Conservation (phyloP, 2,113 vertebrate species). For the Grus americana region DNA sequence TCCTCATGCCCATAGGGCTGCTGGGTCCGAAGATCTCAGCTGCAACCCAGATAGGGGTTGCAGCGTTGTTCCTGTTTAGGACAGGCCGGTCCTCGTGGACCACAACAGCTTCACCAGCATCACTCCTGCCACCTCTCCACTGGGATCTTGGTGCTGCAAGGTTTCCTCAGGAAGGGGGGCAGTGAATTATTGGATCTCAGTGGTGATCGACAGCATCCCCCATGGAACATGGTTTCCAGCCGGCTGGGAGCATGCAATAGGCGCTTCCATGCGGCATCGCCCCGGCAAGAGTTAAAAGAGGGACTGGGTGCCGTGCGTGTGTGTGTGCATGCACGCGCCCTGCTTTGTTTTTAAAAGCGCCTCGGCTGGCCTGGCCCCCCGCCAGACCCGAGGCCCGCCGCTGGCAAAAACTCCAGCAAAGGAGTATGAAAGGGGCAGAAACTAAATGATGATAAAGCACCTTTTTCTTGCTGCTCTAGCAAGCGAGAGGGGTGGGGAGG, state of each 20-base stretch:
- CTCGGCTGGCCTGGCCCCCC: slow-evolving; percentile 22
- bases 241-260: not conserved
- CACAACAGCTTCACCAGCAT: accelerated
- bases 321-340: slow-evolving; percentile 59
- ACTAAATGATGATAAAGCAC: slow-evolving; percentile 29
- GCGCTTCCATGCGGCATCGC: not conserved
- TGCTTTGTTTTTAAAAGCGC: slow-evolving; percentile 63
- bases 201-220: accelerated
- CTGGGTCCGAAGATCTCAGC: not conserved
- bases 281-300: slow-evolving; percentile 23
- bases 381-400: slow-evolving; percentile 43
- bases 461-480: not conserved
- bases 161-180: not conserved
- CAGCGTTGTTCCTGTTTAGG: not conserved
- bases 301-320: slow-evolving; percentile 49
- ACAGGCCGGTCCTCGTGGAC: accelerated
- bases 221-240: not conserved
- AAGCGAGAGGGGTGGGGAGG: not conserved
- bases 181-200: not conserved
- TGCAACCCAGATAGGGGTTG: not conserved
- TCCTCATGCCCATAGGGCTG: not conserved
- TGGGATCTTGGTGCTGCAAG: not conserved
- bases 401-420: slow-evolving; percentile 36
- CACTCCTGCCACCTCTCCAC: not conserved
- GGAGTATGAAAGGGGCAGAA: slow-evolving; percentile 55